Base-by-base conservation (phyloP, 2,888 invertebrate species). In the Cyrtodaria siliqua region DNA sequence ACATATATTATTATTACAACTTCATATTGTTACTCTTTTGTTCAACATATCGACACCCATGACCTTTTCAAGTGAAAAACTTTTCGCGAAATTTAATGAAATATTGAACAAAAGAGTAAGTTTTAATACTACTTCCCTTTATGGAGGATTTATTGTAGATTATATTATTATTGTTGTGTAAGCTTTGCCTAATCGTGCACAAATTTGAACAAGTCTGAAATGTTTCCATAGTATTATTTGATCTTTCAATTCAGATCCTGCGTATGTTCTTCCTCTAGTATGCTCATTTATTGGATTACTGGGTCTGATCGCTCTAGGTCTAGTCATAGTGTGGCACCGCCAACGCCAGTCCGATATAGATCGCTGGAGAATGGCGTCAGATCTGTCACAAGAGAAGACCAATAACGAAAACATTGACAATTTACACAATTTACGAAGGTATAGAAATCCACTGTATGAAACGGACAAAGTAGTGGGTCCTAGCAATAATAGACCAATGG, bases 351-450 rank as follows among this genome's bases (percentile, higher is more conserved):
- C 77, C 49, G 73, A 77, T 20, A 73, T 84, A 6, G 75, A 73
- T 40, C 79, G 94, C 23, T 92, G 94, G 67, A 92, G 94, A 18
- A 94, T 82, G 94, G 81, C 84, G 27, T 77, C 85, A 16, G 79
- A 85, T 40, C 77, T 85, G 47, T 83, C 85, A 27, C 71, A 79
- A 23, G 89, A 91, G 57, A 97, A 97, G 92, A 96, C 97, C 2
- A 97, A 97, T 93, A 97, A 97, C 93, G 97, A 97, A 93, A 97
- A 97, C 92, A 97, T 97, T 91, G 97, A 97, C 92, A 97, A 97
- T 93, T 71, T 71, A 71, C 95, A 75, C 27, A 97, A 97, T 92
- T 94, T 97, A 71, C 95, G 97, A 62, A 95, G 97, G 81, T 96
- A 96, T 93, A 87, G 91, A 56, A 97, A 97, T 93, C 96, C 96